Base-by-base conservation (phyloP, 2,888 invertebrate species). In the Agrotis clavis region DNA sequence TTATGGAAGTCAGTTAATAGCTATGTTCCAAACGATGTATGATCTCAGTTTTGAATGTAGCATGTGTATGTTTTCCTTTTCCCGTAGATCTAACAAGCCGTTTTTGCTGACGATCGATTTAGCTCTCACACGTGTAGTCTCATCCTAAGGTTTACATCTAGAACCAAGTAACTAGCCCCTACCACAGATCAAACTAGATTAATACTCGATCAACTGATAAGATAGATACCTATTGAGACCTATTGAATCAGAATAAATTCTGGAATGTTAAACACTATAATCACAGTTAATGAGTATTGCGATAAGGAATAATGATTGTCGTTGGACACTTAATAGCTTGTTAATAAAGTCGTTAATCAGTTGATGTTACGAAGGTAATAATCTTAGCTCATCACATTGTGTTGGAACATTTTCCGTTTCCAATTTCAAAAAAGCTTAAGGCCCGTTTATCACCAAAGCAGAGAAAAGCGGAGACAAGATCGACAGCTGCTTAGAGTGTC, bases 81-180 rank as follows among this genome's bases (percentile, higher is more conserved):
- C n/a, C n/a, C 14, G 9, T 16, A 6, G n/a, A 67, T 76, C 25
- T 76, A 67, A 19, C 16, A 18, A 57, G 45, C 6, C 57, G 50
- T 47, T 13, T 11, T 48, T 67, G 5, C 2, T 59, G 14, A 25
- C 25, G 47, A 45, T 54, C 13, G n/a, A 50, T 19, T 64, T 45
- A 48, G 41, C 41, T 62, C n/a, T 0, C 2, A 60, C 53, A 50
- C 72, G 53, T 71, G 75, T 54, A 41, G 18, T 14, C n/a, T 2
- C 6, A 16, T 25, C 50, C 19, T 48, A n/a, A 63, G 21, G 50
- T 50, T 61, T 56, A 56, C 9, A 30, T 56, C 50, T 56, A 51
- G 0, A 76, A 61, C 9, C 14, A 14, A 51, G 18, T 48, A 19
- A 57, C 18, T 25, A 50, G 14, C 30, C 35, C 14, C 21, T 51